These are phyloP conservation scores for Volucella inflata DNA, from an alignment of 2,888 invertebrate genomes.

Conservation along the genomic window DNA sequence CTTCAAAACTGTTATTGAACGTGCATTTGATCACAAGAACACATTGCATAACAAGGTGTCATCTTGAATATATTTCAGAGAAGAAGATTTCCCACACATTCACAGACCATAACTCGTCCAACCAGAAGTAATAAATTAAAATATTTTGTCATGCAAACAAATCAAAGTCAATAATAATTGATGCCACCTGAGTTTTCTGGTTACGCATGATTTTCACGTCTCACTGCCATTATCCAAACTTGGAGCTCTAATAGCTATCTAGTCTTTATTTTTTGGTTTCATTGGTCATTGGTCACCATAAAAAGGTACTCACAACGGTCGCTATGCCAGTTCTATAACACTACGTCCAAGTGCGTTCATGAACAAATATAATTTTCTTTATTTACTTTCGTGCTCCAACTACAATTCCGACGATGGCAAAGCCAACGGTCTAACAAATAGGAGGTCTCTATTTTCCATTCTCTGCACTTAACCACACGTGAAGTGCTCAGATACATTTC, in stretches of 20 bases:
- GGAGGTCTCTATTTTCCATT: conserved; percentile 26
- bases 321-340: conserved; percentile 5
- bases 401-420: no score
- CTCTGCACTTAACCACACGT: conserved; percentile 32
- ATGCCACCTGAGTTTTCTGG: conserved; percentile 61
- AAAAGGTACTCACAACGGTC: conserved; percentile 39
- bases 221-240: conserved; percentile 35
- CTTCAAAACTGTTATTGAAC: no score
- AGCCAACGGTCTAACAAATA: conserved; percentile 36
- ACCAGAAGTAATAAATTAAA: conserved; percentile 28
- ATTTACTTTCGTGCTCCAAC: conserved; percentile 65
- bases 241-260: conserved; percentile 27
- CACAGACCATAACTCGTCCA: no score
- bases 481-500: conserved; percentile 71
- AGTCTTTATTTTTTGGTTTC: no score
- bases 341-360: conserved; percentile 38
- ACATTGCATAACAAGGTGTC: no score
- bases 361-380: conserved; percentile 52
- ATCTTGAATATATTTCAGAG: no score
- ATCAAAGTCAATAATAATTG: conserved; percentile 58
- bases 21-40: no score
- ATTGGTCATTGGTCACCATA: conserved; percentile 14
- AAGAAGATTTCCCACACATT: no score
- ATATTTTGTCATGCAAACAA: conserved; percentile 57
- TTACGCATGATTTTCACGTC: conserved; percentile 60